Percentiles rank a stretch among this genome's conserved stretches.
phyloP scores from a whole-genome alignment of 2,797 vertebrate species.

The Rhynchotus rufescens region DNA sequence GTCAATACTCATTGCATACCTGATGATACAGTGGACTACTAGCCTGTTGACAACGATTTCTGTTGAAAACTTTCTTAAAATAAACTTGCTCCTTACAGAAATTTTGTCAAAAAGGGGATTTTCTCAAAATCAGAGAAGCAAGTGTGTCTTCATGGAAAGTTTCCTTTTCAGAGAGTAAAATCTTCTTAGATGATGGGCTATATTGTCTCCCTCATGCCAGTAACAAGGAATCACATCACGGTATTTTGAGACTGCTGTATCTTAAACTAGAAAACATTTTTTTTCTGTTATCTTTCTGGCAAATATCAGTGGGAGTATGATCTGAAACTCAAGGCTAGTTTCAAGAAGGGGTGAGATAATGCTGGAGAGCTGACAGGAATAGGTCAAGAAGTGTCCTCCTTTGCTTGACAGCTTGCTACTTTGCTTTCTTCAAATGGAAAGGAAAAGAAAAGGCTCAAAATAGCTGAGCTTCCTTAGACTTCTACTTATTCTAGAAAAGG shows the following conservation, averaged over 20 bases:
- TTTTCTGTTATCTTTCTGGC: neutral
- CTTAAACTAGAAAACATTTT: neutral
- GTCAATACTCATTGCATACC: neutral
- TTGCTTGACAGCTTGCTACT: neutral
- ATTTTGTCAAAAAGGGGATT: neutral
- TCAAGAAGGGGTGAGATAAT: neutral
- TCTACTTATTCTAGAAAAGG: neutral
- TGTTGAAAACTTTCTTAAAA: neutral
- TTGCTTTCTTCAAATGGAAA: neutral
- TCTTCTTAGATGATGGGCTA: neutral
- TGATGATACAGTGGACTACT: neutral
- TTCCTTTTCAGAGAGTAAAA: neutral
- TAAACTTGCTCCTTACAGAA: fast-evolving
- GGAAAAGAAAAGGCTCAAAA: neutral
- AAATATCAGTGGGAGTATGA: neutral
- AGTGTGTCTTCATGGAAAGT: neutral
- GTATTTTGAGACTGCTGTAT: neutral
- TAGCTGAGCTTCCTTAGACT: neutral
- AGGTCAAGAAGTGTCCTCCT: neutral
- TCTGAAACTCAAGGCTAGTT: neutral
- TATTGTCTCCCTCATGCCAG: neutral
- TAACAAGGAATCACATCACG: neutral
- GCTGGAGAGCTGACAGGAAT: neutral
- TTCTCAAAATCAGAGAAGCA: neutral
- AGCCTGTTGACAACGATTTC: neutral